Conservation (phyloP, 2,797 vertebrate species). For the Cacajao melanocephalus region DNA sequence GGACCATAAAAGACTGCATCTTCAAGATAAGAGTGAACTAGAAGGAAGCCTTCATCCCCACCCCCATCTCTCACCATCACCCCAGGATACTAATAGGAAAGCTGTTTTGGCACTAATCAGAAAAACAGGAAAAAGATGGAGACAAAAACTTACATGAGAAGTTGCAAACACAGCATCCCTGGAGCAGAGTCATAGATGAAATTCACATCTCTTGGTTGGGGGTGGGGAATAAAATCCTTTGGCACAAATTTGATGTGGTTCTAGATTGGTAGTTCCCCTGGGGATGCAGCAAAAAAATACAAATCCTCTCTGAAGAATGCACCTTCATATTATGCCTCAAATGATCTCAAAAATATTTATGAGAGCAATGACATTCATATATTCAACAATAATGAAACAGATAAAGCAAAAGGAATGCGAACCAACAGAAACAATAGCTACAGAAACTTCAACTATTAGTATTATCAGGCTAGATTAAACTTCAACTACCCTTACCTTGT, state of each 20-base stretch:
- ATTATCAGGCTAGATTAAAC: constrained; percentile 5
- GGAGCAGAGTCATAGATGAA: constrained; percentile 5
- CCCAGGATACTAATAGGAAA: neutral
- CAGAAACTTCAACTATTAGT: neutral
- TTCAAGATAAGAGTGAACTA: neutral
- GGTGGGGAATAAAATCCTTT: neutral
- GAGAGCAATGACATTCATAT: neutral
- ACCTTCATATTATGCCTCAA: neutral
- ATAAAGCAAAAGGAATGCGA: neutral
- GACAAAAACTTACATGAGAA: neutral
- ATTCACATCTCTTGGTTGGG: neutral
- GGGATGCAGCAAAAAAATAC: neutral
- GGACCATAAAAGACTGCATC: neutral
- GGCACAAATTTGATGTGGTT: neutral
- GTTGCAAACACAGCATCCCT: neutral
- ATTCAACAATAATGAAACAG: neutral
- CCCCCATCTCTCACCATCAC: neutral
- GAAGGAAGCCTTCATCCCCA: neutral
- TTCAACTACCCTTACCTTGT: neutral
- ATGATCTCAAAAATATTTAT: neutral
- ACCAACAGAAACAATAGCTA: neutral
- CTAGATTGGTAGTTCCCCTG: neutral
- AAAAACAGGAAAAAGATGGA: neutral
- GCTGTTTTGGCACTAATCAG: neutral
- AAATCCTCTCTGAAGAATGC: neutral